A percentile compares a stretch with the other conserved stretches of the same genome.
Evolutionary conservation across 2,113 vertebrate genomes (phyloP).

Genomic region (Anolis carolinensis): DNA sequence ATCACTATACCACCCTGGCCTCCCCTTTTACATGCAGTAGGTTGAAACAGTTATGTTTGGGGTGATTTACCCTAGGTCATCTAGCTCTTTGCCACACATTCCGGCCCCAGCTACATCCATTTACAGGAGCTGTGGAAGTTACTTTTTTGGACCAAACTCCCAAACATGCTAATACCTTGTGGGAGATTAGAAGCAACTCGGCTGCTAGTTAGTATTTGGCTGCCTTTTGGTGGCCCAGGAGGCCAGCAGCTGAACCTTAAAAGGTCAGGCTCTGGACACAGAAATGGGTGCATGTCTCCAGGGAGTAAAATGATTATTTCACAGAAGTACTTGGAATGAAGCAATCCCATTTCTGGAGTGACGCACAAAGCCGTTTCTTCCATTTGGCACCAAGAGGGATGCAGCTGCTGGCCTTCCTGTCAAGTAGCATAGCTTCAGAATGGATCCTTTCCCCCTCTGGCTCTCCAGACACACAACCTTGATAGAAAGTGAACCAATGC

Average conservation of each 20-base stretch:
- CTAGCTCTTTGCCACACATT: too few species aligned
- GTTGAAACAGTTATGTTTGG: neutral
- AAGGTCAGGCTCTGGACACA: conserved; percentile 25
- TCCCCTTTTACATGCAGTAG: neutral
- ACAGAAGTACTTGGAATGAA: conserved; percentile 44
- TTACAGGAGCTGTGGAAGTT: neutral
- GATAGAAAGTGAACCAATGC: conserved; percentile 6
- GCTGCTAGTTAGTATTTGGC: conserved; percentile 38
- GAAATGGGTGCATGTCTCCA: conserved; percentile 39
- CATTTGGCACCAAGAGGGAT: conserved; percentile 40
- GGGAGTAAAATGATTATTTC: conserved; percentile 36
- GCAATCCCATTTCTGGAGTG: conserved; percentile 14
- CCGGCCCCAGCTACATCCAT: neutral
- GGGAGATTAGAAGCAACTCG: conserved; percentile 9
- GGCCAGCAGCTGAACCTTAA: conserved; percentile 34
- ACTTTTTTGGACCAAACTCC: too few species aligned
- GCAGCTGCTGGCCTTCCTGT: conserved; percentile 62
- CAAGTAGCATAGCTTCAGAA: neutral
- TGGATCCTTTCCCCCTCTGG: conserved; percentile 37
- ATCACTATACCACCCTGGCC: too few species aligned
- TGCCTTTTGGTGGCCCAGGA: conserved; percentile 44
- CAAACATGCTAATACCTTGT: neutral
- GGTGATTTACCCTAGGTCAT: neutral
- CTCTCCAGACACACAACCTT: neutral
- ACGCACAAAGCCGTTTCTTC: conserved; percentile 40